These are phyloP conservation scores for Acrocephalus kingi DNA, from an alignment of 2,113 vertebrate genomes.

Conservation along the genomic window DNA sequence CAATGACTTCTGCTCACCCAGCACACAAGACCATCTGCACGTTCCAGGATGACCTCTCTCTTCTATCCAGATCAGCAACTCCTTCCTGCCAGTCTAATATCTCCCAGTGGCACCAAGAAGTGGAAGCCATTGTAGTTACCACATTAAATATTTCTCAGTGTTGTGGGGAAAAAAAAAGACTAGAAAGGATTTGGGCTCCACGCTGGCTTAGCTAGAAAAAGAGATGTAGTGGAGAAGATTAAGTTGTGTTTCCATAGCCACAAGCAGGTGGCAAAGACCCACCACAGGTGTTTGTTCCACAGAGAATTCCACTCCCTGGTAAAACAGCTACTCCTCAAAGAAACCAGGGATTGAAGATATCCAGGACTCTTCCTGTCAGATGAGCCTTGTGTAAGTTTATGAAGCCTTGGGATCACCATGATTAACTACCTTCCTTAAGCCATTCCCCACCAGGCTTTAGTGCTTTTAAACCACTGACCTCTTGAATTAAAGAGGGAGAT, in stretches of 20 bases:
- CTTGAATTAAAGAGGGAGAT: slow-evolving; percentile 47
- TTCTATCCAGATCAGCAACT: background rate
- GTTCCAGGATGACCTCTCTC: background rate
- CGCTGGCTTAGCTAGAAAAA: background rate
- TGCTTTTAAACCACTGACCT: slow-evolving; percentile 55
- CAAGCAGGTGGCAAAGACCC: slow-evolving; percentile 20
- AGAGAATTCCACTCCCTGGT: background rate
- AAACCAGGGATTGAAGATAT: background rate
- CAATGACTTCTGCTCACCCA: background rate
- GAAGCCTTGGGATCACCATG: slow-evolving; percentile 9
- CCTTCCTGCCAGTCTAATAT: background rate
- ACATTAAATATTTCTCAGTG: background rate
- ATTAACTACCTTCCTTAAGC: slow-evolving; percentile 36
- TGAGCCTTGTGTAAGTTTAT: background rate
- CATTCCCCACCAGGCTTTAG: background rate
- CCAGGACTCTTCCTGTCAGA: background rate
- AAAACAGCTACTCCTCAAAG: background rate
- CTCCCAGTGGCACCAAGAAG: background rate
- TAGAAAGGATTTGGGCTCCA: background rate
- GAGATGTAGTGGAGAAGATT: background rate
- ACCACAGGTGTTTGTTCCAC: slow-evolving; percentile 18
- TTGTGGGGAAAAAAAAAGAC: background rate
- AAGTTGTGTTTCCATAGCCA: background rate
- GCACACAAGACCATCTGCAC: background rate
- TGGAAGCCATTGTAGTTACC: background rate